Evolutionary conservation across 2,888 invertebrate genomes (phyloP).

Genomic region (Eucera pruinosa): DNA sequence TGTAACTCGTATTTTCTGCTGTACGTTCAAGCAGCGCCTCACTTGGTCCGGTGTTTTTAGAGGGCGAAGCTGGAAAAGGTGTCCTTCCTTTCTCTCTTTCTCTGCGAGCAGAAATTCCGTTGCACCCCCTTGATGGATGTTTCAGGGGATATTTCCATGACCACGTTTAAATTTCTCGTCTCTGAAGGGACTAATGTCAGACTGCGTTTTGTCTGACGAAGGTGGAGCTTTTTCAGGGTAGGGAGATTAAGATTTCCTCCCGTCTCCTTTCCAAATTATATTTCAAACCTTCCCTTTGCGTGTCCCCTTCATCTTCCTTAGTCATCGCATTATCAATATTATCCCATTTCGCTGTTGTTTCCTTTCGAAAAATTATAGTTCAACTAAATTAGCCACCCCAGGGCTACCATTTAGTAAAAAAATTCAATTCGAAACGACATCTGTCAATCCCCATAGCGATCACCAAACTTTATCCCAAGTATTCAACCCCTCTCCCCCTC

Average conservation of each 20-base stretch:
- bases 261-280: not conserved
- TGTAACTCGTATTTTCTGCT: conserved; percentile 42
- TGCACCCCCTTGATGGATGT: conserved; percentile 30
- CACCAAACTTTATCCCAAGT: too few species aligned
- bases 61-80: not conserved
- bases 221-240: not conserved
- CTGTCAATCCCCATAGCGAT: too few species aligned
- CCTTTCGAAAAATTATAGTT: too few species aligned
- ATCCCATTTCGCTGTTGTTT: too few species aligned
- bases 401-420: too few species aligned
- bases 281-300: not conserved
- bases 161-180: conserved; percentile 36
- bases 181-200: conserved; percentile 31
- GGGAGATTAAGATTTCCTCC: conserved; percentile 5
- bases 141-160: conserved; percentile 23
- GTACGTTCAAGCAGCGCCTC: not conserved
- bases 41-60: not conserved
- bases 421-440: too few species aligned
- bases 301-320: not conserved
- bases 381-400: too few species aligned
- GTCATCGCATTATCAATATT: not conserved
- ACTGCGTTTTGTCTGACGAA: not conserved
- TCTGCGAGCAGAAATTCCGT: conserved; percentile 10
- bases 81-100: not conserved
- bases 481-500: too few species aligned